Evolutionary conservation across 23 tunicate genomes (phyloP).

Genomic region (Pegea sp.): DNA sequence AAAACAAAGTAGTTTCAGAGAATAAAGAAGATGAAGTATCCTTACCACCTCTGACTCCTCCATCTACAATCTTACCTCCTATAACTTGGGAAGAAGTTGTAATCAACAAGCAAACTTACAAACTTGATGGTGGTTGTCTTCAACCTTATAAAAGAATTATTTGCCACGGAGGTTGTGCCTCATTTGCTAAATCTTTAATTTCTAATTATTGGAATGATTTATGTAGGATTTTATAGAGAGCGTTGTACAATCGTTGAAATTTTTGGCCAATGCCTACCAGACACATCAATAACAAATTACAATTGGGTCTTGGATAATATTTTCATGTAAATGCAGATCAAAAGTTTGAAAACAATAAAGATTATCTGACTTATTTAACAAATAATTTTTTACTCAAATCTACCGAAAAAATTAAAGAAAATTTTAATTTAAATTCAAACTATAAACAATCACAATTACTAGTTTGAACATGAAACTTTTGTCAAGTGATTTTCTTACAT

Average conservation of each 20-base stretch:
- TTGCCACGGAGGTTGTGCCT: constrained; percentile 57
- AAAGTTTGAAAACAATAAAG: not conserved
- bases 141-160: constrained; percentile 73
- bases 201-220: not conserved
- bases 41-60: constrained; percentile 11
- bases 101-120: constrained; percentile 15
- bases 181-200: not conserved
- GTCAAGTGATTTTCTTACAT: not conserved
- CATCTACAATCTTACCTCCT: not conserved
- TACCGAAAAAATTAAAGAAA: no score
- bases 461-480: no score
- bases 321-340: constrained; percentile 38
- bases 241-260: constrained; percentile 60
- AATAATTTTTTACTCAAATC: no score
- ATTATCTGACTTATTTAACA: no score
- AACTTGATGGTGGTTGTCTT: constrained; percentile 31
- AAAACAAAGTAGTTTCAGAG: no score
- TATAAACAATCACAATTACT: no score
- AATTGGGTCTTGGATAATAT: constrained; percentile 77
- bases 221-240: constrained; percentile 65
- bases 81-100: constrained; percentile 39
- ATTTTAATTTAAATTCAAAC: no score
- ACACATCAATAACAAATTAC: constrained; percentile 27
- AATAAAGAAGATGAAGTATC: no score
- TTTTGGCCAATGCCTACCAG: constrained; percentile 50